Conservation (phyloP, 2,797 vertebrate species). For the Acanthopagrus latus region DNA sequence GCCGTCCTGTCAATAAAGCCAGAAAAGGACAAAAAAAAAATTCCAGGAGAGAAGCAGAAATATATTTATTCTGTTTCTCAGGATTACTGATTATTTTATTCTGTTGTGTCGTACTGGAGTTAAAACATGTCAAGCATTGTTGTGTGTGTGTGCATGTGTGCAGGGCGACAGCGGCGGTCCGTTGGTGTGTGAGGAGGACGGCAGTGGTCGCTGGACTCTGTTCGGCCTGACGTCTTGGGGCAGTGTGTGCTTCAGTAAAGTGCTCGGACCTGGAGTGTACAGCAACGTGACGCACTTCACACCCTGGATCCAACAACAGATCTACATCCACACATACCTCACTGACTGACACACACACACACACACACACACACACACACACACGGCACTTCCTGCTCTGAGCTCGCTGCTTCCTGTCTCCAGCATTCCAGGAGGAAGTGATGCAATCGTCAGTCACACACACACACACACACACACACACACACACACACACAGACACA, state of each 20-base stretch:
- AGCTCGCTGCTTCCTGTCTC: slow-evolving; percentile 31
- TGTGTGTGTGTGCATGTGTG: slow-evolving; percentile 41
- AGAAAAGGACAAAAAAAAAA: too few relatives aligned
- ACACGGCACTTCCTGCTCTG: slow-evolving; percentile 37
- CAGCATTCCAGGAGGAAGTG: slow-evolving; percentile 72
- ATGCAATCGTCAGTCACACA: slow-evolving; percentile 42
- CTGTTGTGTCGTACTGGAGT: too few relatives aligned
- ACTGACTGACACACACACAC: slow-evolving; percentile 62
- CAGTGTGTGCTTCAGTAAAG: slow-evolving; percentile 95
- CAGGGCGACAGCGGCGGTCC: slow-evolving; percentile 98
- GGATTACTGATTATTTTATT: too few relatives aligned
- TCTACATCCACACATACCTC: slow-evolving; percentile 93
- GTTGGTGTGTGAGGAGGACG: slow-evolving; percentile 89
- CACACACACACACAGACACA: slow-evolving; percentile 2
- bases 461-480: slow-evolving; percentile 4
- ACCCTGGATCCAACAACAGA: slow-evolving; percentile 94
- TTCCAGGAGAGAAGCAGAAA: too few relatives aligned
- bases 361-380: slow-evolving; percentile 31
- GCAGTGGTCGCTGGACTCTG: slow-evolving; percentile 88
- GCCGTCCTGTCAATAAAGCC: too few relatives aligned
- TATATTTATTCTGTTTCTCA: too few relatives aligned
- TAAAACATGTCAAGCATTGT: too few relatives aligned
- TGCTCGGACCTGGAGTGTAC: slow-evolving; percentile 95
- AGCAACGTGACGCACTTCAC: slow-evolving; percentile 96
- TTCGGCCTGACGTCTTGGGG: slow-evolving; percentile 98